A percentile compares a stretch with the other conserved stretches of the same genome.
Evolutionary conservation across 2,797 vertebrate species (phyloP).

Genomic region (Myripristis murdjan): DNA sequence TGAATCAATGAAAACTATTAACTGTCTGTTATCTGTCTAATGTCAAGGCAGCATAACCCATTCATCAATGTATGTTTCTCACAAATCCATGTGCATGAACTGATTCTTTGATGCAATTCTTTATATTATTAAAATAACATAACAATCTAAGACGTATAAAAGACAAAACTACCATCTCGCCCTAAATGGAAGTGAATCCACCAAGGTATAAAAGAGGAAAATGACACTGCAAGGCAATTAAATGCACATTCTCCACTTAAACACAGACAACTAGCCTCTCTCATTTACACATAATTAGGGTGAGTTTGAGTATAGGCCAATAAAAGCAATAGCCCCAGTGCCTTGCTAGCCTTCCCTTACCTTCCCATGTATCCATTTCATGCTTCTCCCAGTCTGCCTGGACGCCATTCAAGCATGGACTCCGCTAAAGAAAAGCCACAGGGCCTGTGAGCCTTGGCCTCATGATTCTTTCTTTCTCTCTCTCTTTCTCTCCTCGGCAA

Average conservation of each 20-base stretch:
- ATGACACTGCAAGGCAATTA: constrained; percentile 1
- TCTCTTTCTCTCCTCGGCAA: constrained; percentile 46
- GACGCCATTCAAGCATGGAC: constrained; percentile 88
- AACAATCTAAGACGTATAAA: not conserved
- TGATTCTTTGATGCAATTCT: not conserved
- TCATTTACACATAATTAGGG: constrained; percentile 8
- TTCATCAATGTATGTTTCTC: not conserved
- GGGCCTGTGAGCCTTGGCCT: constrained; percentile 76
- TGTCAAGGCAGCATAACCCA: not conserved
- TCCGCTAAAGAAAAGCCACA: constrained; percentile 71
- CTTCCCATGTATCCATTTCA: constrained; percentile 97
- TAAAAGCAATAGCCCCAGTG: constrained; percentile 20
- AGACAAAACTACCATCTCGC: not conserved
- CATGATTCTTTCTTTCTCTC: constrained; percentile 79
- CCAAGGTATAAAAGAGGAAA: not conserved
- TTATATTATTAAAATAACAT: not conserved
- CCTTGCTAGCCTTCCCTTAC: constrained; percentile 78
- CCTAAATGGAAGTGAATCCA: not conserved
- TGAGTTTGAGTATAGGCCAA: constrained; percentile 5
- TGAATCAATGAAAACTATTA: too few species aligned
- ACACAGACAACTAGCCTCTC: not conserved
- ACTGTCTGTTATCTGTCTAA: too few species aligned
- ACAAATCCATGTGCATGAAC: not conserved
- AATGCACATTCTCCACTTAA: not conserved
- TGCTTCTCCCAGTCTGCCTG: constrained; percentile 87